Base-by-base conservation (phyloP, 1,140 invertebrate genomes). In the Pinna nobilis region DNA sequence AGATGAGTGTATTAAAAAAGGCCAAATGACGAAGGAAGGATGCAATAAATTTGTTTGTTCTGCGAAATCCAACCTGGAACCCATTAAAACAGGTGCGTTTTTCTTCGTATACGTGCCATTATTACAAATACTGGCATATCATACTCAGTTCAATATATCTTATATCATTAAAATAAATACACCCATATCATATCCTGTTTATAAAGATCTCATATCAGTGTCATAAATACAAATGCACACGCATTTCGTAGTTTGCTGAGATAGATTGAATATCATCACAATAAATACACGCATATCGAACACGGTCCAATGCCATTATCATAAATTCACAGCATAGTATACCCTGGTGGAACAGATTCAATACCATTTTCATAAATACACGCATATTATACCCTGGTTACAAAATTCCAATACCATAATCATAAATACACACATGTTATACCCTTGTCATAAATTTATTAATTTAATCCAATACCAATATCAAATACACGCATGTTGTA, bases 1-100 rank as follows among this genome's bases (percentile, higher is more conserved):
- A 30, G 72, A 60, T 11, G 20, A 37, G 25, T 74, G 66, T 55
- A 64, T 69, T 39, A 35, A 39, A 9, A 69, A 61, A 13, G 72
- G 66, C 5, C 37, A 69, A 18, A 64, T 35, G 20, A 74, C 55
- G 23, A 15, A 53, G 25, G 39, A 64, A 37, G 60, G 35, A n/a
- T 74, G 72, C 39, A 74, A 69, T 41, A 69, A 69, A 37, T 74
- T 69, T 44, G 30, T 74, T 3, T 74, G 72, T 44, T 69, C 63
- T 35, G 50, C 33, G 11, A 64, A 63, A 25, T 68, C 65, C n/a
- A 74, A 74, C 41, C 65, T 74, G 35, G 35, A 37, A n/a, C 57
- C 65, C 7, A 55, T 32, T 5, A 63, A 69, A 57, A 57, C 51
- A 35, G 66, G 72, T 74, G 32, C 0, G 60, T 35, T 44, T 33